A percentile compares a stretch with the other conserved stretches of the same genome.
These are phyloP conservation scores for Erpobdella octoculata DNA, from an alignment of 2,888 invertebrate species.

Conservation along the genomic window DNA sequence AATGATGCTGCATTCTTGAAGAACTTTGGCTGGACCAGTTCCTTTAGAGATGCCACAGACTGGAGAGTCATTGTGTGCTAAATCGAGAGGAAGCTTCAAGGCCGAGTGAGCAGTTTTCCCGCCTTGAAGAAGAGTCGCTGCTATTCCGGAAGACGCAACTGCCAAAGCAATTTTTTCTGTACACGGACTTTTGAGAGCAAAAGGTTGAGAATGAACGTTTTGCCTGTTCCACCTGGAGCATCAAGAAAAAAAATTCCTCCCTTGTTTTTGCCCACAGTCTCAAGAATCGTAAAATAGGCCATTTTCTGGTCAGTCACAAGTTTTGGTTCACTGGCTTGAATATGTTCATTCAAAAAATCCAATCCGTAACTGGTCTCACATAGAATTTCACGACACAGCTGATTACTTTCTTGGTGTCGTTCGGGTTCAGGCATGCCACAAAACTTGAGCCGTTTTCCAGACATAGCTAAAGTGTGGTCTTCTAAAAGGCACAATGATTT, in stretches of 20 bases:
- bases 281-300: background rate
- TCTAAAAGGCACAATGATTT: background rate
- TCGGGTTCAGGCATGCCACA: background rate
- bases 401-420: too few relatives aligned
- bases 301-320: background rate
- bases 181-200: too few relatives aligned
- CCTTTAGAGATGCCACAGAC: background rate
- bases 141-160: background rate
- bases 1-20: conserved; percentile 14
- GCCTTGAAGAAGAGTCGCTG: background rate
- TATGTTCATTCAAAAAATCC: background rate
- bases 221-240: background rate
- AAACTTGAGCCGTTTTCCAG: background rate
- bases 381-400: background rate
- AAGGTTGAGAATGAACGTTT: background rate
- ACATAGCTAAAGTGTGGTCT: background rate
- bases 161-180: too few relatives aligned
- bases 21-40: background rate
- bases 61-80: background rate
- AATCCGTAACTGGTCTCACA: background rate
- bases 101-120: conserved; percentile 11
- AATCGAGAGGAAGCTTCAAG: conserved; percentile 1
- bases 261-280: background rate
- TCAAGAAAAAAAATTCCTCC: background rate
- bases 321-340: background rate